Base-by-base conservation (phyloP, 2,113 vertebrate species). In the Psilopogon haemacephalus region DNA sequence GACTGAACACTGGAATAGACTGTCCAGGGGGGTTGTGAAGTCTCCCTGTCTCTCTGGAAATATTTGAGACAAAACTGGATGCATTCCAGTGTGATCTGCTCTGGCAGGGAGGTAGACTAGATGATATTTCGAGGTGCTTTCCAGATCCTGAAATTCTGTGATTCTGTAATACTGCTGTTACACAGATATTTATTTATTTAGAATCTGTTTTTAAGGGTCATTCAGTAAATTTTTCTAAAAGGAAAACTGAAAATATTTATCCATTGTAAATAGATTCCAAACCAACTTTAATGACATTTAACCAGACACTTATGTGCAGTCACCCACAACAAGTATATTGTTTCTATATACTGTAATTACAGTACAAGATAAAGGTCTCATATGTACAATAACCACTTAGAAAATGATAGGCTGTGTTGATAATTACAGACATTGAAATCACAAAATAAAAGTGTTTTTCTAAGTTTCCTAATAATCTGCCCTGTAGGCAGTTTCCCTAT, bases 381-480 rank as follows among this genome's bases (percentile, higher is more conserved):
- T 67, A 87, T 2, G 1, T 90, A 75, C 89, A 94, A 85, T 93
- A 91, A 94, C 73, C 74, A 94, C 79, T 97, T 91, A 88, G 71
- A 40, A 97, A 94, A 96, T 94, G 56, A 95, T 93, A 96, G 82
- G 56, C 48, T 95, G 12, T 24, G 44, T 38, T 87, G 87, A 86
- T 95, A 96, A 96, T 95, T 95, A 94, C 73, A 95, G 86, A 95
- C 48, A 85, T 75, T 86, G 44, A 93, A 85, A 85, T 90, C 67
- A 94, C 32, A 93, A 95, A 93, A 96, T 91, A 11, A 93, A 96
- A 95, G 93, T 89, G 11, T 91, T 91, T 90, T 91, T 81, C 35
- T 86, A 83, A 72, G 27, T 93, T 93, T 89, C 79, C 40, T 94
- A 83, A 93, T 95, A 84, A 83, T 88, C 68, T 96, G 91, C 80